A percentile compares a stretch with the other conserved stretches of the same genome.
Conservation (phyloP, 37 sponge, comb jelly and placozoan species). For the Aphrocallistes beatrix region DNA sequence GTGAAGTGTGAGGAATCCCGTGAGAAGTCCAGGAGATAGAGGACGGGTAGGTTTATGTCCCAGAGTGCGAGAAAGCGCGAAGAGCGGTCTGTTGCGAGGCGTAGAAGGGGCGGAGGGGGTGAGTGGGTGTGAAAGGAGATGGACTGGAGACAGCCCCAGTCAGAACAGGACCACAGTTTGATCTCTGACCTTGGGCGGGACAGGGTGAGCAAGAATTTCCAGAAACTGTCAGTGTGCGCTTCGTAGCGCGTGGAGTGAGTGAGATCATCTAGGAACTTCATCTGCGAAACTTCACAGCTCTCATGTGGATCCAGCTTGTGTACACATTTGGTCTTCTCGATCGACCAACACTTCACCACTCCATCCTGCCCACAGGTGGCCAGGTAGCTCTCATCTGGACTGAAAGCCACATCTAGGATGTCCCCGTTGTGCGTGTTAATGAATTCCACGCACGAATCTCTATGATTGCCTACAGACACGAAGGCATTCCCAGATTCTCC, state of each 20-base stretch:
- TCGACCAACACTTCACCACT: background rate
- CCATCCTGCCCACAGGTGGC: conserved; percentile 9
- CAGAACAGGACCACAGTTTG: background rate
- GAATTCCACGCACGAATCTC: background rate
- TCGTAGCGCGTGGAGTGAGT: background rate
- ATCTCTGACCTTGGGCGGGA: background rate
- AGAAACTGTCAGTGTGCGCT: background rate
- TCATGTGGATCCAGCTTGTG: background rate
- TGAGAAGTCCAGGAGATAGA: background rate
- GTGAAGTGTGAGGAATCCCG: conserved; percentile 3
- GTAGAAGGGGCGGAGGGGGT: background rate
- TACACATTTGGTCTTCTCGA: background rate
- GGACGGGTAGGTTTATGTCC: background rate
- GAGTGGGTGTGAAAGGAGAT: background rate
- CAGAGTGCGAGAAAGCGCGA: conserved; percentile 1
- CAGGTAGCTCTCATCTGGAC: background rate
- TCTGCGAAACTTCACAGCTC: background rate
- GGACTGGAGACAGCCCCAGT: conserved; percentile 10
- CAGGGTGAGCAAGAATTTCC: background rate
- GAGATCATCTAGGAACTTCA: background rate
- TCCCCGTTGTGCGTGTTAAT: background rate
- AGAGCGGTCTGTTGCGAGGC: background rate
- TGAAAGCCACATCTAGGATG: background rate
- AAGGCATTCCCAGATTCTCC: background rate
- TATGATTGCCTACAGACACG: background rate